Base-by-base conservation (phyloP, 2,797 vertebrate species). In the Pogoniulus pusillus region DNA sequence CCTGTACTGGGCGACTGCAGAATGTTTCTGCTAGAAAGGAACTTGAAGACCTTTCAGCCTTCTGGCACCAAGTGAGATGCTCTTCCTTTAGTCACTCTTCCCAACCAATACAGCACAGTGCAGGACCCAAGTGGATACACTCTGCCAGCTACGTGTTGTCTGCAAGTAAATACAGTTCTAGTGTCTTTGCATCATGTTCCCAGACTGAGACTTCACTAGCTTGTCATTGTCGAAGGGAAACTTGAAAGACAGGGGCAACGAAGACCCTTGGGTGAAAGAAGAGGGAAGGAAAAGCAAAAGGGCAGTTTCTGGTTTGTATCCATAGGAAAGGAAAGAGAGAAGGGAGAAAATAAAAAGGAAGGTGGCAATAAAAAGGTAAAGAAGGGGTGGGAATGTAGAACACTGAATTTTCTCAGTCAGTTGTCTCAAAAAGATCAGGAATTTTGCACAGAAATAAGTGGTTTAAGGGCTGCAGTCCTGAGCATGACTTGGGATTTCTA, bases 11-110 rank as follows among this genome's bases (percentile, higher is more conserved):
- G 65, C 35, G 22, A 72, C 63, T 27, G 70, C 75, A 89, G 87
- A 66, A 53, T 45, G 39, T 26, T 71, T 39, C 73, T 57, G 49
- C 37, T 80, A 29, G 51, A 70, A 83, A 80, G 73, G 17, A 24
- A 79, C 43, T 35, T 45, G 58, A 76, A 93, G 57, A 51, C 54
- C 37, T 92, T 90, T 32, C 72, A 82, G 65, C 72, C 14, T 74
- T 83, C 66, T 41, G 65, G 69, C 35, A 39, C 16, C 0, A 2
- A 60, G 11, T 3, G 23, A 82, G 24, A 53, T 62, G 63, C 24
- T 54, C 27, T 23, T 55, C 47, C 65, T 58, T 58, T 2, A 49
- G 26, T 22, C 53, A 49, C n/a, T 49, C 12, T 12, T 60, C 74
- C 47, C 59, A 73, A 12, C 4, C 1, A 1, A 9, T 1, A 4